Evolutionary conservation across 2,888 invertebrate species (phyloP), one percentile per base, ranked within the genome.

Genomic region (Sympetrum striolatum): DNA sequence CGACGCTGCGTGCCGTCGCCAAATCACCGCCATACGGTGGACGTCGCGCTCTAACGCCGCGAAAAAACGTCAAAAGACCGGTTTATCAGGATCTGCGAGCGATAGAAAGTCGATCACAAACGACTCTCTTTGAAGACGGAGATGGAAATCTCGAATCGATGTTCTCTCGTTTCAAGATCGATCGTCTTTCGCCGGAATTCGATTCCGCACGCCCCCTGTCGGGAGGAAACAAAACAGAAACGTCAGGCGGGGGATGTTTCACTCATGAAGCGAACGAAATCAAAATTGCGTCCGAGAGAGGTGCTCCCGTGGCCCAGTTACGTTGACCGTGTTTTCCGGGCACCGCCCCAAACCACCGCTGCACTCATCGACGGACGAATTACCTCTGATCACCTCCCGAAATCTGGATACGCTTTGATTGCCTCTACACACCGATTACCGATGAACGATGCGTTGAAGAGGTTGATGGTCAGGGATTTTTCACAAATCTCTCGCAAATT

Each of bases 261-360:
- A 53, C 53, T 53, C 15, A 18, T 39, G 5, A 64, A 60, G 60
- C 58, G 82, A 82, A 82, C 58, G 58, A 82, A 82, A 82, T 58
- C 82, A 82, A 82, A 81, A 82, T 82, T 82, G 82, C 82, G 82
- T 37, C 82, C 37, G 82, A 60, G 37, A 60, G 39, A 86, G 60
- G 18, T 86, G 86, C 86, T 86, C 86, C 86, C 60, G 86, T 86
- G 86, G 86, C 86, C 60, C 86, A 86, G 86, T 31, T 82, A 82
- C 79, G 73, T 6, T 81, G 73, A 60, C 91, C 80, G 81, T 44
- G 90, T 81, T 60, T 44, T 58, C 48, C 79, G 15, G 73, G 12
- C 37, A 82, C 81, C 35, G 44, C 81, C 64, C 39, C n/a, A 44
- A 37, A 39, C 39, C 37, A 22, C 35, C 25, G 15, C 60, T 5